These are phyloP conservation scores for Acanthurus tractus DNA, from an alignment of 2,797 vertebrate species.

Conservation along the genomic window DNA sequence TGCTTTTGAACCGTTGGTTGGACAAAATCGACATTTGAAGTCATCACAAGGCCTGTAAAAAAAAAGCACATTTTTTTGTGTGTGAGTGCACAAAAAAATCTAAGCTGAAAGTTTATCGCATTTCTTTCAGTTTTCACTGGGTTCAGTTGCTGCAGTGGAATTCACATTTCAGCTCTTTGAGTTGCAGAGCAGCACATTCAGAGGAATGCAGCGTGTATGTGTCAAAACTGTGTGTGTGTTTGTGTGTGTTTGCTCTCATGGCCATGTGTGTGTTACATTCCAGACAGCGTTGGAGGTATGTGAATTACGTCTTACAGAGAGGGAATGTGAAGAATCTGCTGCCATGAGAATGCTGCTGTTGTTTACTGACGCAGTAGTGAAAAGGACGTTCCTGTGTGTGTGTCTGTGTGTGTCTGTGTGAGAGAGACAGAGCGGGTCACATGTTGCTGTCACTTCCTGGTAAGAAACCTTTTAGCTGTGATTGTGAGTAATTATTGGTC, in stretches of 20 bases:
- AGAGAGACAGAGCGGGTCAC: not conserved
- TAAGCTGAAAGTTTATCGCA: not conserved
- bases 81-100: not conserved
- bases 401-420: conserved; percentile 16
- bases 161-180: conserved; percentile 18
- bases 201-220: conserved; percentile 64
- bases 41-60: no score
- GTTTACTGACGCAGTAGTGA: conserved; percentile 76
- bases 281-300: conserved; percentile 75
- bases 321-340: conserved; percentile 82
- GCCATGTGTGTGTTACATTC: conserved; percentile 68
- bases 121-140: not conserved
- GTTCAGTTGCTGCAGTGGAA: conserved; percentile 23
- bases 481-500: conserved; percentile 26
- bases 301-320: conserved; percentile 77
- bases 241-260: conserved; percentile 7
- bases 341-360: conserved; percentile 70
- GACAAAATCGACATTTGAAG: no score
- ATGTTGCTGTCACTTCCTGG: conserved; percentile 45
- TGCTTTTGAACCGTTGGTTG: no score
- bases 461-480: conserved; percentile 24
- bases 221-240: conserved; percentile 43
- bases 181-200: conserved; percentile 17
- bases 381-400: conserved; percentile 41
- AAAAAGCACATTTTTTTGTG: not conserved